These are phyloP conservation scores for Hirundichthys speculiger DNA, from an alignment of 2,113 vertebrate genomes.

Conservation along the genomic window DNA sequence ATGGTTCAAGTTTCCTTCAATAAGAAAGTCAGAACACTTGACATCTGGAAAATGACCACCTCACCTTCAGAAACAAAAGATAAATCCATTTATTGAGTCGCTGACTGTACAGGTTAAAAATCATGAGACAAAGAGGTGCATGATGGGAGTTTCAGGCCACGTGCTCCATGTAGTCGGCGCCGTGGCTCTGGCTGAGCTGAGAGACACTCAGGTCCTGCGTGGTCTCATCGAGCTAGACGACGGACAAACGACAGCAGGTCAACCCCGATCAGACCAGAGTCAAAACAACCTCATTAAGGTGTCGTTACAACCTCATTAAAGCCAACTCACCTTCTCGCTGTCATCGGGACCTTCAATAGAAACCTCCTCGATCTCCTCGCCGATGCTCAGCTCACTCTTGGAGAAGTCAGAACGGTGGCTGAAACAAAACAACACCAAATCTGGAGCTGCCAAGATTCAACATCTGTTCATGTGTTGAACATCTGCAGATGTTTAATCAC, in stretches of 20 bases:
- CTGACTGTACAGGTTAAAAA: constrained; percentile 43
- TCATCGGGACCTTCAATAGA: constrained; percentile 86
- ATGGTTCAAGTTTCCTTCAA: too few species aligned
- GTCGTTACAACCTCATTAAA: background rate
- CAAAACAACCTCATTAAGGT: background rate
- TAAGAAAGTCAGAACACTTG: too few species aligned
- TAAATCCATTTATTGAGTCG: constrained; percentile 18
- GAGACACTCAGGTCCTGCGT: constrained; percentile 91
- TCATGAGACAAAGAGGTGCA: constrained; percentile 5
- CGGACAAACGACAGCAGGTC: background rate
- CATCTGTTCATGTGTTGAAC: too few species aligned
- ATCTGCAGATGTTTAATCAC: too few species aligned
- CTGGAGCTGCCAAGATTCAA: too few species aligned
- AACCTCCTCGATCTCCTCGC: constrained; percentile 92
- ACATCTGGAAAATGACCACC: too few species aligned
- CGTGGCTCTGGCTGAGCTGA: constrained; percentile 86
- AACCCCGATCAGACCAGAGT: too few species aligned
- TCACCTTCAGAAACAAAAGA: background rate
- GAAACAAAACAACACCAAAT: too few species aligned
- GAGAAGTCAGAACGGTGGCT: constrained; percentile 90
- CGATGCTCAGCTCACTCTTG: constrained; percentile 88
- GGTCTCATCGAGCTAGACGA: constrained; percentile 83
- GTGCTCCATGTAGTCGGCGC: constrained; percentile 91
- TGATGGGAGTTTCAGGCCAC: constrained; percentile 78
- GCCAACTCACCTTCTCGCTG: constrained; percentile 85